Evolutionary conservation across 2,888 invertebrate species (phyloP).

Genomic region (Agrochola lota): DNA sequence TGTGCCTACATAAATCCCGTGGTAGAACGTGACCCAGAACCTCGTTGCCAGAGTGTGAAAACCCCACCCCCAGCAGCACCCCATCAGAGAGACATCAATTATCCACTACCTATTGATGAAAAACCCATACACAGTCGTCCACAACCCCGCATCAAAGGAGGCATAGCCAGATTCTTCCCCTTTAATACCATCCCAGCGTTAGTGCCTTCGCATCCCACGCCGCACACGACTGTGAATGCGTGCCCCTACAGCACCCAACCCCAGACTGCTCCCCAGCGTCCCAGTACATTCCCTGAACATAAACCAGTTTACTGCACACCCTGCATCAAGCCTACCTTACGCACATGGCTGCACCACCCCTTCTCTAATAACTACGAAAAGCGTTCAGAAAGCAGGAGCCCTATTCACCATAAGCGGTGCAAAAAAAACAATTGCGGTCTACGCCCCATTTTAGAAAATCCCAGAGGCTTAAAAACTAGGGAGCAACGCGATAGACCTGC

Average conservation of each 20-base stretch:
- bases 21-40: constrained; percentile 18
- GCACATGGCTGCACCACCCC: not conserved
- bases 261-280: not conserved
- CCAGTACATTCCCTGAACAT: not conserved
- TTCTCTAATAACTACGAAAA: constrained; percentile 20
- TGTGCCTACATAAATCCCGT: constrained; percentile 43
- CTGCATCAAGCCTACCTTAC: not conserved
- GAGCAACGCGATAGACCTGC: constrained; percentile 71
- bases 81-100: constrained; percentile 1
- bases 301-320: constrained; percentile 27
- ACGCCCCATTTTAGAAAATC: constrained; percentile 67
- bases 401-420: constrained; percentile 37
- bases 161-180: constrained; percentile 74
- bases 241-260: constrained; percentile 66
- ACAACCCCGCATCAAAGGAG: constrained; percentile 29
- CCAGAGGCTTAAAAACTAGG: constrained; percentile 62
- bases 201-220: constrained; percentile 9
- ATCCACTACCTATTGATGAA: constrained; percentile 37
- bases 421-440: constrained; percentile 21
- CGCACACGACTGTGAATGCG: constrained; percentile 48
- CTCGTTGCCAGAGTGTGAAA: not conserved
- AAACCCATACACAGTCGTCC: not conserved
- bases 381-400: constrained; percentile 37
- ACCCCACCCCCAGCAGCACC: not conserved
- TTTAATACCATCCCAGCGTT: constrained; percentile 62